These are phyloP conservation scores for Drosophila birchii DNA, from an alignment of 2,888 invertebrate species.

Conservation along the genomic window DNA sequence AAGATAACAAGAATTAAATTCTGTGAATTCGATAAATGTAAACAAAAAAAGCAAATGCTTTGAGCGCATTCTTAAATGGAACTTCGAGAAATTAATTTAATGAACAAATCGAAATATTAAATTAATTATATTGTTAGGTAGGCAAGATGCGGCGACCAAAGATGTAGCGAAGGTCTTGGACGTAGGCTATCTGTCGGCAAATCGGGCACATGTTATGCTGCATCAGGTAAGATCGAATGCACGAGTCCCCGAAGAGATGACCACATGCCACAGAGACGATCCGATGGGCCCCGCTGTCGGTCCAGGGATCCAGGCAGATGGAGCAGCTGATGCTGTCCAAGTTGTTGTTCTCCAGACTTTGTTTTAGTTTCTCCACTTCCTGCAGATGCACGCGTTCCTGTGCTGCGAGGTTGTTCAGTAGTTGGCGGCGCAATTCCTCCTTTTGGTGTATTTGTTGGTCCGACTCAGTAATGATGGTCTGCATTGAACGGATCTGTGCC, in stretches of 20 bases:
- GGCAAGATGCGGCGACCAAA: conserved; percentile 4
- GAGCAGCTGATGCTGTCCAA: conserved; percentile 24
- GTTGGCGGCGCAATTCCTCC: not conserved
- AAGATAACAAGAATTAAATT: not conserved
- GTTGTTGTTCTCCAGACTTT: conserved; percentile 1
- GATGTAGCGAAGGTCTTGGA: conserved; percentile 1
- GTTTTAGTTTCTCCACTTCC: not conserved
- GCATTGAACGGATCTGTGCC: conserved; percentile 17
- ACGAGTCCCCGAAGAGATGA: conserved; percentile 28
- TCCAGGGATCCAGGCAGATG: conserved; percentile 24
- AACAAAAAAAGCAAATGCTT: not conserved
- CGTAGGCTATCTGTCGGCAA: conserved; percentile 1
- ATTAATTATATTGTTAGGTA: not conserved
- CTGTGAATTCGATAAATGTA: not conserved
- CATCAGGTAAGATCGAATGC: conserved; percentile 3
- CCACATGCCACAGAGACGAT: conserved; percentile 32
- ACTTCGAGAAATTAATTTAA: not conserved
- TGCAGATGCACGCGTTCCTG: conserved; percentile 22
- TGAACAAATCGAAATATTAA: not conserved
- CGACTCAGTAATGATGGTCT: conserved; percentile 11
- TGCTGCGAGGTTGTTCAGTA: not conserved
- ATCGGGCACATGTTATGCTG: not conserved
- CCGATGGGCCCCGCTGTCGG: conserved; percentile 14
- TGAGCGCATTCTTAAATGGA: not conserved
- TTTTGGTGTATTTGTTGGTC: not conserved